Conservation (phyloP, 1,140 invertebrate species). For the Sycophila sp. region DNA sequence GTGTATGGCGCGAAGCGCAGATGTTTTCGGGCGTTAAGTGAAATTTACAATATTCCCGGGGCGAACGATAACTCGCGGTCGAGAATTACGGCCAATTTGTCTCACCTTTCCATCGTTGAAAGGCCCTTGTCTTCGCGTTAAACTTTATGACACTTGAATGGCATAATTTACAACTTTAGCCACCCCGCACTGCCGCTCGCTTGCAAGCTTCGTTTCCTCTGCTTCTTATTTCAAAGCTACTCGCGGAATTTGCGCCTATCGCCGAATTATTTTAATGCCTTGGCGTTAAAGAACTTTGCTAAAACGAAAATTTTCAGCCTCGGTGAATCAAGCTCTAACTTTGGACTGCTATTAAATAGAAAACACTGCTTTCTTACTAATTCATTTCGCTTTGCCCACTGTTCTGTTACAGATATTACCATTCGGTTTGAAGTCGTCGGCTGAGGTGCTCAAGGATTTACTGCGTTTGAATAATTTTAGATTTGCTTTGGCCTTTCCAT, state of each 20-base stretch:
- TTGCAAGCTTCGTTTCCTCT: neutral
- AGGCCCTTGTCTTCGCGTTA: constrained; percentile 25
- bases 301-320: too few relatives aligned
- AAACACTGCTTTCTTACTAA: too few relatives aligned
- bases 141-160: constrained; percentile 35
- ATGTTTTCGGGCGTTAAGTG: neutral
- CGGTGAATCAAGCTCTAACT: too few relatives aligned
- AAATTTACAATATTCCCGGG: constrained; percentile 19
- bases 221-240: constrained; percentile 17
- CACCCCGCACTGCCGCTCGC: neutral
- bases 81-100: constrained; percentile 34
- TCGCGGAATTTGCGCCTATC: constrained; percentile 10
- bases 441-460: too few relatives aligned
- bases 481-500: too few relatives aligned
- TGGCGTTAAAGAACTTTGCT: neutral
- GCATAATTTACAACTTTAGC: constrained; percentile 31
- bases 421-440: too few relatives aligned
- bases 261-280: neutral
- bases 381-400: too few relatives aligned
- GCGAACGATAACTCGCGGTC: constrained; percentile 13
- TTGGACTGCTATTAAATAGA: too few relatives aligned
- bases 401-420: too few relatives aligned
- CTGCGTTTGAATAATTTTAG: too few relatives aligned
- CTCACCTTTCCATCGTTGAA: constrained; percentile 26
- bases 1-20: neutral